These are phyloP conservation scores for Philereme vetulata DNA, from an alignment of 2,888 invertebrate genomes.

Conservation along the genomic window DNA sequence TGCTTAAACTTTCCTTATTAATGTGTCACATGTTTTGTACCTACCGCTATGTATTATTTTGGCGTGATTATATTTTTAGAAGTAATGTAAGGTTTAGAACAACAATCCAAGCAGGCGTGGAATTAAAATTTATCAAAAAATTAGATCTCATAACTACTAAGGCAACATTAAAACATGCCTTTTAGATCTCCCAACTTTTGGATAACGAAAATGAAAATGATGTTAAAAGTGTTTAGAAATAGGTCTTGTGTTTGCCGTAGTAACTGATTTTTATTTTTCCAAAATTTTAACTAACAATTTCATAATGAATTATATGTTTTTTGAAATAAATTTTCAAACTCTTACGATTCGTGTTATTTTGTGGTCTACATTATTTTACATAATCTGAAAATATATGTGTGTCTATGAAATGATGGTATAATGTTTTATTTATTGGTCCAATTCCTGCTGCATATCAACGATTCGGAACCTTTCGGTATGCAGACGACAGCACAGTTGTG, in stretches of 20 bases:
- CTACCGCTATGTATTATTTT: conserved; percentile 76
- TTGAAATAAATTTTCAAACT: conserved; percentile 66
- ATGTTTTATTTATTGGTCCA: not conserved
- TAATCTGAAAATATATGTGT: conserved; percentile 63
- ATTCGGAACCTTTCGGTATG: too few species aligned
- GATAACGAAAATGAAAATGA: conserved; percentile 52
- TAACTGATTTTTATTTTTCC: conserved; percentile 53
- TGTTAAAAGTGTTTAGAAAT: conserved; percentile 56
- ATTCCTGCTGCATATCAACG: too few species aligned
- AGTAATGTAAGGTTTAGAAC: conserved; percentile 56
- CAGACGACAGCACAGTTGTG: too few species aligned
- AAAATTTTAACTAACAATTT: conserved; percentile 66
- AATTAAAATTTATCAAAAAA: conserved; percentile 61
- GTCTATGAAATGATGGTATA: conserved; percentile 52
- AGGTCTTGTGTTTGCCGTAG: conserved; percentile 52
- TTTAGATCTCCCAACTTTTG: conserved; percentile 76
- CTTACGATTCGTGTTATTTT: conserved; percentile 65
- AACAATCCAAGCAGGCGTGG: conserved; percentile 60
- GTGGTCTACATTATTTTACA: conserved; percentile 59
- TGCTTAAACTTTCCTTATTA: conserved; percentile 64
- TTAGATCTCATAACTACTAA: conserved; percentile 72
- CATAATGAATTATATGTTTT: conserved; percentile 58
- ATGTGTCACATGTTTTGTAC: conserved; percentile 46
- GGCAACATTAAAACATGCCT: conserved; percentile 63
- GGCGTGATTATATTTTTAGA: conserved; percentile 58